A percentile compares a stretch with the other conserved stretches of the same genome.
These are phyloP conservation scores for Spinibarbus caldwelli DNA, from an alignment of 2,797 vertebrate genomes.

Conservation along the genomic window DNA sequence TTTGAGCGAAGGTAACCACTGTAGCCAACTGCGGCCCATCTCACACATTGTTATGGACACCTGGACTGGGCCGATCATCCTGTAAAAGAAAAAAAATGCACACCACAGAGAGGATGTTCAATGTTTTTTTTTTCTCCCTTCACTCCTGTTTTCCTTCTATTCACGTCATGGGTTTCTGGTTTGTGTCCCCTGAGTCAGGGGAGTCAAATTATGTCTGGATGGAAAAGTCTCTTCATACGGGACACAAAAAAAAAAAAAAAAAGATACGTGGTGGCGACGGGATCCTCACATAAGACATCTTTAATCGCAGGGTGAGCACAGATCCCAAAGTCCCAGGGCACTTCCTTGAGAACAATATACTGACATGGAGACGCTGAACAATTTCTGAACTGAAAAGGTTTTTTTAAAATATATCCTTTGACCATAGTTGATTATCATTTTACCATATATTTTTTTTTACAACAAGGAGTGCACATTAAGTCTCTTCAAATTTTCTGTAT, in stretches of 20 bases:
- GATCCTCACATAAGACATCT: constrained; percentile 25
- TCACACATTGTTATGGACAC: no score
- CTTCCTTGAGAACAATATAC: constrained; percentile 54
- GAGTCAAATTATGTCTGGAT: constrained; percentile 11
- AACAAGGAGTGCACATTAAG: constrained; percentile 54
- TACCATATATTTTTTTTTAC: not conserved
- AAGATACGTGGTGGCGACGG: not conserved
- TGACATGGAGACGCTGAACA: constrained; percentile 35
- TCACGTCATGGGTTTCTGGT: constrained; percentile 47
- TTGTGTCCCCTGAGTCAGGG: not conserved
- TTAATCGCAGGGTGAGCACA: constrained; percentile 12
- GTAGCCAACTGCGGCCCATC: constrained; percentile 32
- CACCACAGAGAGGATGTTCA: constrained; percentile 27
- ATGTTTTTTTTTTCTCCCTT: not conserved
- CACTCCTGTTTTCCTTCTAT: constrained; percentile 12
- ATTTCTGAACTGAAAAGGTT: constrained; percentile 38
- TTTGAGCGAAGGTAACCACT: constrained; percentile 56
- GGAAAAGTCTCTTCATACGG: not conserved
- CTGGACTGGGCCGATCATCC: constrained; percentile 19
- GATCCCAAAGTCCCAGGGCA: constrained; percentile 43
- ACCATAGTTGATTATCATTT: constrained; percentile 56
- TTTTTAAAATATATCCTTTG: constrained; percentile 58
- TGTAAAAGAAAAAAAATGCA: constrained; percentile 51
- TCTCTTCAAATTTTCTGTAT: constrained; percentile 78
- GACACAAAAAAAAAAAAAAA: not conserved